phyloP scores from a whole-genome alignment of 2,888 invertebrate genomes.

The Sphinx pinastri region DNA sequence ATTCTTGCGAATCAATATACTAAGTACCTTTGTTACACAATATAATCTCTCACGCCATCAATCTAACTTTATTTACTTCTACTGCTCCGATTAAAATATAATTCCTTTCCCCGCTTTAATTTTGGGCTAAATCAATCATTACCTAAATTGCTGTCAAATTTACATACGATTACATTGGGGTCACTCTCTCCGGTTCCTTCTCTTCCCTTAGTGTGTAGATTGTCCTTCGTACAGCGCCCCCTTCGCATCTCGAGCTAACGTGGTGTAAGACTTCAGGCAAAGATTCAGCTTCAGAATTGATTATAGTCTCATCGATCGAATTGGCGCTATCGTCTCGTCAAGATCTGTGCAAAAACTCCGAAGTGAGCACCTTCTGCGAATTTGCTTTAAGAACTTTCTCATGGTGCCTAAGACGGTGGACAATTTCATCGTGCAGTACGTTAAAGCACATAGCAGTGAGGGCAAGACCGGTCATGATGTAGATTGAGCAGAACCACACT shows the following conservation, averaged over 20 bases:
- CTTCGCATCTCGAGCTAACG: slow-evolving; percentile 65
- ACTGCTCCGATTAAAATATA: not conserved
- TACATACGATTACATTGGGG: slow-evolving; percentile 60
- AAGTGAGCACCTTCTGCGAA: slow-evolving; percentile 71
- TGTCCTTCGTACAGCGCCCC: slow-evolving; percentile 69
- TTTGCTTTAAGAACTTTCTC: slow-evolving; percentile 71
- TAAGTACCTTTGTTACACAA: not conserved
- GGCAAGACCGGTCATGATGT: slow-evolving; percentile 95
- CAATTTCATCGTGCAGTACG: slow-evolving; percentile 94
- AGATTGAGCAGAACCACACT: slow-evolving; percentile 95
- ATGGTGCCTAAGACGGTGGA: slow-evolving; percentile 89
- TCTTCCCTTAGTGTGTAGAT: slow-evolving; percentile 72
- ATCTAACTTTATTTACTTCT: not conserved
- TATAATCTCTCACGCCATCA: not conserved
- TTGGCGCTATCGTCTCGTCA: slow-evolving; percentile 78
- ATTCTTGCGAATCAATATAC: not conserved
- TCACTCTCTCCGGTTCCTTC: slow-evolving; percentile 68
- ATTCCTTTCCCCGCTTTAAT: not conserved
- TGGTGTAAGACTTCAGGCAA: slow-evolving; percentile 79
- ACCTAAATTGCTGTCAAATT: not conserved
- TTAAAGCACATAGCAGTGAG: slow-evolving; percentile 96
- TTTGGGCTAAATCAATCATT: not conserved
- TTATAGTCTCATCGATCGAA: slow-evolving; percentile 72
- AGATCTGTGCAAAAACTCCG: slow-evolving; percentile 76
- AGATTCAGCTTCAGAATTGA: slow-evolving; percentile 73